Conservation (phyloP, 2,113 vertebrate species). For the Chaenogobius annularis region DNA sequence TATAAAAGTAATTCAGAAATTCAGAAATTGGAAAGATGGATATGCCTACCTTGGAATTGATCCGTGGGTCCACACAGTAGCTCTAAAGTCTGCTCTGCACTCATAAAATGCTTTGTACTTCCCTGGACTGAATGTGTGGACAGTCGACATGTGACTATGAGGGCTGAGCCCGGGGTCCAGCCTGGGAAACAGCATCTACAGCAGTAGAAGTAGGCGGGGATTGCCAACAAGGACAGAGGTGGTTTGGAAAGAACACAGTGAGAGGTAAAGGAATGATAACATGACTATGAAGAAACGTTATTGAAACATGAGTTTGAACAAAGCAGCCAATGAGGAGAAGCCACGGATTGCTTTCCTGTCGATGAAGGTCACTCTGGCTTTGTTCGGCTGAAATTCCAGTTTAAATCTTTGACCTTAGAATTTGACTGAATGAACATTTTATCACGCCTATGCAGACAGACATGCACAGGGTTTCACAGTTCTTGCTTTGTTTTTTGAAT, state of each 20-base stretch:
- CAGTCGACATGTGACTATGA: constrained; percentile 56
- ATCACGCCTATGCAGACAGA: constrained; percentile 5
- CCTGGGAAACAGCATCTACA: constrained; percentile 30
- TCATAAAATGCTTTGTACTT: constrained; percentile 30
- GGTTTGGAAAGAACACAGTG: constrained; percentile 1
- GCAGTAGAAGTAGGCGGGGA: constrained; percentile 22
- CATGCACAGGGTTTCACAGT: constrained; percentile 8
- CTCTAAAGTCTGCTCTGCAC: neutral
- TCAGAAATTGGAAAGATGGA: neutral
- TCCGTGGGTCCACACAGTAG: neutral
- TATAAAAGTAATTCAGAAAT: no score
- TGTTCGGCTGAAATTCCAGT: constrained; percentile 58
- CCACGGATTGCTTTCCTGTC: neutral
- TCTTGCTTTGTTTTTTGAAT: constrained; percentile 16
- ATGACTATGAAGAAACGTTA: constrained; percentile 1
- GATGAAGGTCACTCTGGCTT: constrained; percentile 42
- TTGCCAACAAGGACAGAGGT: constrained; percentile 4
- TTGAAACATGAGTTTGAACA: neutral
- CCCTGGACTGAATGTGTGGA: constrained; percentile 25
- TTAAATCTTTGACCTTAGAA: constrained; percentile 44
- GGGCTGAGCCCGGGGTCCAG: constrained; percentile 50
- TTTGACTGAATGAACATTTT: neutral
- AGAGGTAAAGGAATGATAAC: constrained; percentile 7
- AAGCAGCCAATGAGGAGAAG: neutral
- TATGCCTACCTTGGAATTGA: neutral